Conservation (phyloP, 2,797 vertebrate genomes). For the Sebastes kiyomatsui region DNA sequence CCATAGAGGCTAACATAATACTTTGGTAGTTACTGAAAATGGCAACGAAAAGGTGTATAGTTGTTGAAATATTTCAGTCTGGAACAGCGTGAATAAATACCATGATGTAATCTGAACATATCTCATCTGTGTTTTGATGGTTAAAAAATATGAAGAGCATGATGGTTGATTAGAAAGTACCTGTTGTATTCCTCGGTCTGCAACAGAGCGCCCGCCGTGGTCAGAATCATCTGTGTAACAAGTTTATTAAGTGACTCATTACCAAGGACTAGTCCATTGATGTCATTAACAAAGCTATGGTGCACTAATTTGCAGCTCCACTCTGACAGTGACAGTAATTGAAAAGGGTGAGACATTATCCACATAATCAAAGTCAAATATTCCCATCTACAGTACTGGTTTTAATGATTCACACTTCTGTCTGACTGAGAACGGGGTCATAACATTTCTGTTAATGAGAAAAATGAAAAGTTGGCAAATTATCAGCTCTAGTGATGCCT, state of each 20-base stretch:
- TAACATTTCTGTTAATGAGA: not conserved
- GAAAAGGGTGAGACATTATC: constrained; percentile 31
- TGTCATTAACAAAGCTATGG: constrained; percentile 17
- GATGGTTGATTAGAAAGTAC: not conserved
- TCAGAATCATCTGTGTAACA: constrained; percentile 13
- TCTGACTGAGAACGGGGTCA: constrained; percentile 1
- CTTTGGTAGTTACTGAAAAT: too few species aligned
- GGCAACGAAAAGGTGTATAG: too few species aligned
- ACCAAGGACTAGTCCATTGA: constrained; percentile 3
- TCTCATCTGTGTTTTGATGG: not conserved
- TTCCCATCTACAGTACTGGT: constrained; percentile 10
- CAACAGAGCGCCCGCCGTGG: not conserved
- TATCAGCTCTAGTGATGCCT: not conserved
- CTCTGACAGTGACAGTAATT: constrained; percentile 14
- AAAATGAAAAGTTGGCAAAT: constrained; percentile 15
- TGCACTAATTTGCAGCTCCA: constrained; percentile 31
- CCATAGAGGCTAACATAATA: too few species aligned
- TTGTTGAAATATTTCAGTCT: too few species aligned
- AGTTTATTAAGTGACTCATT: constrained; percentile 23
- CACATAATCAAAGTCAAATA: constrained; percentile 28
- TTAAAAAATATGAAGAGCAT: not conserved
- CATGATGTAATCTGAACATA: not conserved
- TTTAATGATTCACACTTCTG: constrained; percentile 21
- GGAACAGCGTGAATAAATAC: not conserved
- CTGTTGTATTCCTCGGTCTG: not conserved